A percentile compares a stretch with the other conserved stretches of the same genome.
Conservation (phyloP, 1,140 invertebrate species). For the Drosophila bocqueti region DNA sequence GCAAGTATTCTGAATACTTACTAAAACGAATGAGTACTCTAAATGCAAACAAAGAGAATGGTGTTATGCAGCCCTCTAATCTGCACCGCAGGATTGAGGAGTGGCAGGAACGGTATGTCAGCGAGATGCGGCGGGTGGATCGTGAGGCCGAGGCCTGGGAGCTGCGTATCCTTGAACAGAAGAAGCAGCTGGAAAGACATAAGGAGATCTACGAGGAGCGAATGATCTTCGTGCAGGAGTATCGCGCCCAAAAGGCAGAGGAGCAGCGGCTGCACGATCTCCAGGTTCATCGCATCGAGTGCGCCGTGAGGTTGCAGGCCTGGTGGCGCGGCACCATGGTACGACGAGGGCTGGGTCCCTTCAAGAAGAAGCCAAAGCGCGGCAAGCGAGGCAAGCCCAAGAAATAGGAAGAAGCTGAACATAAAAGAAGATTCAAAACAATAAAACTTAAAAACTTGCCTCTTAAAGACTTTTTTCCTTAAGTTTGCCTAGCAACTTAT, state of each 20-base stretch:
- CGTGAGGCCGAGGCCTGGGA: constrained; percentile 61
- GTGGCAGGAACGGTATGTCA: constrained; percentile 72
- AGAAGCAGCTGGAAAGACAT: constrained; percentile 62
- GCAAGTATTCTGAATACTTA: too few relatives aligned
- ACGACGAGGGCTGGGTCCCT: constrained; percentile 88
- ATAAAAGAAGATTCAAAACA: not conserved
- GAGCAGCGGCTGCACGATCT: constrained; percentile 67
- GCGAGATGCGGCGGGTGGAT: constrained; percentile 57
- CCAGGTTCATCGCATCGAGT: constrained; percentile 71
- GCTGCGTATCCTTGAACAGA: constrained; percentile 61
- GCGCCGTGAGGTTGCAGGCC: constrained; percentile 86
- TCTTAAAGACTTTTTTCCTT: not conserved
- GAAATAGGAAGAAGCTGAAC: constrained; percentile 30
- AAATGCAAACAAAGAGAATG: too few relatives aligned
- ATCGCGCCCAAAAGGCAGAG: constrained; percentile 66
- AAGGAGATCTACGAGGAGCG: constrained; percentile 62
- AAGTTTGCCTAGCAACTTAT: not conserved
- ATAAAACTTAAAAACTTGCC: not conserved
- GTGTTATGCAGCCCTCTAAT: too few relatives aligned
- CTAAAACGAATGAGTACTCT: too few relatives aligned
- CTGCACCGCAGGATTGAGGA: constrained; percentile 51
- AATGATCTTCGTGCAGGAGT: constrained; percentile 61
- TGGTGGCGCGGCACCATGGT: constrained; percentile 90
- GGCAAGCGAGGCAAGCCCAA: constrained; percentile 84
- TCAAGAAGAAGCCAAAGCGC: constrained; percentile 87